Evolutionary conservation across 2,888 invertebrate species (phyloP), one percentile per base, ranked within the genome.

Genomic region (Trachelus troglodyta): DNA sequence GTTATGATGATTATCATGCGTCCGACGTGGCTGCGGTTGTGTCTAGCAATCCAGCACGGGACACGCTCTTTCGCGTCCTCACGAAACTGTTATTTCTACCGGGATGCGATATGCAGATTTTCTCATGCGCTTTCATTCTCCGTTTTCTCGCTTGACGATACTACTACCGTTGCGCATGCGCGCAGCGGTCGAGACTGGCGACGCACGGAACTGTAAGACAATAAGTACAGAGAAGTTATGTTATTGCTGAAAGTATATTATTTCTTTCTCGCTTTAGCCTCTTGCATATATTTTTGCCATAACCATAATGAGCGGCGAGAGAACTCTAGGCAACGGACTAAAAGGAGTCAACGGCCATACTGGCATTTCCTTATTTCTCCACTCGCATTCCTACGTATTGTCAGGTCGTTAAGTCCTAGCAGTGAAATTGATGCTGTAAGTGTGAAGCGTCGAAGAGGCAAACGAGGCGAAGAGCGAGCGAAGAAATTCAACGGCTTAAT

Each of bases 1-100:
- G 87, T 88, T 88, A 88, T 84, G 86, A 87, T 87, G 87, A 87
- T 87, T 88, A 88, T 86, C 86, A 83, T 85, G 84, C 84, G 84
- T 86, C 83, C 82, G 79, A 83, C 82, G 79, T 81, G 80, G 76
- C 77, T 73, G 76, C 76, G 73, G 79, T 76, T 77, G 78, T 80
- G 81, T 12, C 56, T 79, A 40, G 56, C 56, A 56, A 23, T 56
- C 56, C 56, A 56, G 56, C 56, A 56, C 56, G 56, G 23, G 56
- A 56, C 56, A 56, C 56, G 56, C 56, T 56, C 56, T 56, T 56
- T 56, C 56, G 56, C 56, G 56, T 56, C 56, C 56, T 23, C 56
- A 23, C 23, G 56, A 56, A 56, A 56, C 56, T 56, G 56, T 56
- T 56, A 56, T 56, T 56, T 23, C 56, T 9, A 56, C 23, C 56